Base-by-base conservation (phyloP, 2,888 invertebrate genomes). In the Magallana nippona region DNA sequence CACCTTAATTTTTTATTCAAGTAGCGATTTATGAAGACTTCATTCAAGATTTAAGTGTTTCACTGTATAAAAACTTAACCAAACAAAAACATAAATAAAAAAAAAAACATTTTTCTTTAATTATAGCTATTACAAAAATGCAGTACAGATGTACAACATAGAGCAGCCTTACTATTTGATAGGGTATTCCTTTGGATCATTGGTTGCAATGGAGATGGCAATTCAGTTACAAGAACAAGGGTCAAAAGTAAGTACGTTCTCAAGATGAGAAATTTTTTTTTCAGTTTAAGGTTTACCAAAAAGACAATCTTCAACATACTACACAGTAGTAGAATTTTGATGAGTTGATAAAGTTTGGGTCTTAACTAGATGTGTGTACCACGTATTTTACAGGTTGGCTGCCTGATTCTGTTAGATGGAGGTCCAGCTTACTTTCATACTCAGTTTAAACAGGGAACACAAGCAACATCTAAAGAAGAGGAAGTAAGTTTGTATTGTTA, bases 141-240 rank as follows among this genome's bases (percentile, higher is more conserved):
- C 88, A 10, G 86, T 91, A 62, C 85, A 87, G 83, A 79, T 85
- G 78, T 11, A 84, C n/a, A 86, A 98, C 94, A 96, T 96, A 10
- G 94, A 95, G 84, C 97, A 98, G 87, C 98, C 98, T 1, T 98
- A 98, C 95, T 96, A 96, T 82, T 95, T 99, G 87, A 96, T 97
- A 78, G 99, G 99, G 0, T 99, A 99, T 95, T 99, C 99, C 0
- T 99, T 97, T 94, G 99, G 99, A 86, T 97, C 98, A 60, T 96
- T 97, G 89, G 97, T 99, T 55, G 98, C 98, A 27, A 97, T 98
- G 94, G 98, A 99, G 95, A 98, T 99, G 96, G 97, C 97, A 32
- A 95, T 97, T 62, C 97, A 97, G 93, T 95, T 99, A 83, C 90
- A 97, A 98, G 63, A 81, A 22, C 78, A 86, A 15, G 88, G 87